These are phyloP conservation scores for Oxytorus armatus DNA, from an alignment of 2,888 invertebrate species.

Conservation along the genomic window DNA sequence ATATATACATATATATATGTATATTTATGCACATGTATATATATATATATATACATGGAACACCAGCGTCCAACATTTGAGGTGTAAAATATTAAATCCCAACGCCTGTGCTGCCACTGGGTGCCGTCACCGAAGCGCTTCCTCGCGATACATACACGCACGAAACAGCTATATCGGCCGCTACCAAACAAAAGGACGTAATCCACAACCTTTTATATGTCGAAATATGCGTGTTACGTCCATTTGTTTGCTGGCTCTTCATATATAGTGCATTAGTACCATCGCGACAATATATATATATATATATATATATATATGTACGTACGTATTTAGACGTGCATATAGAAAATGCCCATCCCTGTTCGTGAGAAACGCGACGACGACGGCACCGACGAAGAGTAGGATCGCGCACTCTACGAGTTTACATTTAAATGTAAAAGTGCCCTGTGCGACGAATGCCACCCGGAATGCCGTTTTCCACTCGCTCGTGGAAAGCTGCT, in stretches of 20 bases:
- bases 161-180: constrained; percentile 17
- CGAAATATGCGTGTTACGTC: background rate
- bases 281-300: background rate
- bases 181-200: constrained; percentile 7
- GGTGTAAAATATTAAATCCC: constrained; percentile 84
- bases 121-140: constrained; percentile 54
- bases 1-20: constrained; percentile 12
- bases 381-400: constrained; percentile 60
- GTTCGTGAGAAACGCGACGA: constrained; percentile 57
- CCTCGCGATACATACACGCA: constrained; percentile 47
- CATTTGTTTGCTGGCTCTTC: background rate
- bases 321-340: constrained; percentile 19
- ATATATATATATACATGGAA: constrained; percentile 4
- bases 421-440: constrained; percentile 85
- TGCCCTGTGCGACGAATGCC: constrained; percentile 76
- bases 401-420: constrained; percentile 82
- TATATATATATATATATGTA: constrained; percentile 23
- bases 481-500: constrained; percentile 80
- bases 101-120: constrained; percentile 69
- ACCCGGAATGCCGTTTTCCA: constrained; percentile 66
- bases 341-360: constrained; percentile 25
- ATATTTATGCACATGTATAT: too few relatives aligned
- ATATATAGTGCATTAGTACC: constrained; percentile 3
- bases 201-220: background rate
- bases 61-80: constrained; percentile 81